phyloP scores from a whole-genome alignment of 2,888 invertebrate genomes.

The Andrena bucephala region DNA sequence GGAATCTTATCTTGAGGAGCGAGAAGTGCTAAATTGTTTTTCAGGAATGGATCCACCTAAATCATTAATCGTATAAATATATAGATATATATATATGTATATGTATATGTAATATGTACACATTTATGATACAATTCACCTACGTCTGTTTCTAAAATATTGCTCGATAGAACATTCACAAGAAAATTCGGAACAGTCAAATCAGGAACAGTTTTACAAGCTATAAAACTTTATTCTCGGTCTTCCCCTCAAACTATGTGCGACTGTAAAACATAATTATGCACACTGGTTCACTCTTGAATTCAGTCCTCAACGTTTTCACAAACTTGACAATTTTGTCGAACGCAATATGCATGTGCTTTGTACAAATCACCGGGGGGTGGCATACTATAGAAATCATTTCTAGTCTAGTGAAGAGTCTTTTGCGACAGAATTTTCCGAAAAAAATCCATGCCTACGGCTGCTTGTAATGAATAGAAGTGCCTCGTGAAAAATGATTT shows the following conservation, averaged over 20 bases:
- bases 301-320: constrained; percentile 24
- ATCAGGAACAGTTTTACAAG: constrained; percentile 55
- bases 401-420: constrained; percentile 44
- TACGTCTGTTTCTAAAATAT: constrained; percentile 68
- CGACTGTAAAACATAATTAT: constrained; percentile 9
- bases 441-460: constrained; percentile 38
- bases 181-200: constrained; percentile 53
- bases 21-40: constrained; percentile 45
- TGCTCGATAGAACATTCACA: constrained; percentile 67
- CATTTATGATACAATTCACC: constrained; percentile 66
- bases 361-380: constrained; percentile 44
- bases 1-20: not conserved
- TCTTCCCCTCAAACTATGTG: constrained; percentile 15
- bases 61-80: constrained; percentile 51
- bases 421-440: constrained; percentile 22
- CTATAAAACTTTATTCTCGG: constrained; percentile 31
- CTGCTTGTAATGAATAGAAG: constrained; percentile 42
- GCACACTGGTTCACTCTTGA: constrained; percentile 27
- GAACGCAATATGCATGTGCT: constrained; percentile 29
- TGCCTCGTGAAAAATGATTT: constrained; percentile 70
- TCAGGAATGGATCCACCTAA: constrained; percentile 48
- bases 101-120: constrained; percentile 57
- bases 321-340: constrained; percentile 31
- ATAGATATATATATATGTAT: constrained; percentile 38
- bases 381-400: constrained; percentile 60